Evolutionary conservation across 2,113 vertebrate species (phyloP).

Genomic region (Prietella phreatophila): DNA sequence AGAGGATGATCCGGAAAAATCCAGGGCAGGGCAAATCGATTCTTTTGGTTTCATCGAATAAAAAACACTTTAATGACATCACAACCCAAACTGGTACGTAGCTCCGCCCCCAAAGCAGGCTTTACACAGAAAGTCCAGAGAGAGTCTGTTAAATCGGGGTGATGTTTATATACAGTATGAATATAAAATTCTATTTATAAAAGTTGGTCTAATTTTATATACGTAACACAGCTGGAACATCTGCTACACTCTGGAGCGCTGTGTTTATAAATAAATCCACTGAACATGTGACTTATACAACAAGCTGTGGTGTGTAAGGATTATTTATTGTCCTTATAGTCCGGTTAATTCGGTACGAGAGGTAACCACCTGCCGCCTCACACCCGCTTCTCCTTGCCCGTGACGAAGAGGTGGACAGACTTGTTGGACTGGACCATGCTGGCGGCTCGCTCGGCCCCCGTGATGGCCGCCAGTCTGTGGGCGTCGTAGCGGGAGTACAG

Average conservation of each 20-base stretch:
- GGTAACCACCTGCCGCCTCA: slow-evolving; percentile 55
- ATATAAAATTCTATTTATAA: too few species aligned
- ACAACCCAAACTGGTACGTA: background rate
- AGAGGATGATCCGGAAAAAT: background rate
- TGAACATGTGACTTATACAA: background rate
- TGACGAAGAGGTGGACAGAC: slow-evolving; percentile 90
- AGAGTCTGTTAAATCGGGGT: background rate
- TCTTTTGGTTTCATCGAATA: background rate
- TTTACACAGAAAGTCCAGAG: background rate
- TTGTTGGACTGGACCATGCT: slow-evolving; percentile 93
- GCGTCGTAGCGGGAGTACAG: slow-evolving; percentile 90
- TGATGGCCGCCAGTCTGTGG: slow-evolving; percentile 82
- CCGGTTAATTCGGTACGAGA: background rate
- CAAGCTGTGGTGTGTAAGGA: background rate
- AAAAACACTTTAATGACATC: background rate
- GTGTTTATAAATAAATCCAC: background rate
- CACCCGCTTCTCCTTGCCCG: slow-evolving; percentile 77
- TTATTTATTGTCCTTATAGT: background rate
- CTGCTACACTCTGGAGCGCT: background rate
- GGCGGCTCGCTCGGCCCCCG: slow-evolving; percentile 84
- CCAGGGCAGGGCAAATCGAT: background rate
- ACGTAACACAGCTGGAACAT: too few species aligned
- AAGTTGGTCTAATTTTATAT: too few species aligned
- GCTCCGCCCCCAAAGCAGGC: background rate
- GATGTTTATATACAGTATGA: too few species aligned